Conservation (phyloP, 2,888 invertebrate genomes). For the Timema cristinae region DNA sequence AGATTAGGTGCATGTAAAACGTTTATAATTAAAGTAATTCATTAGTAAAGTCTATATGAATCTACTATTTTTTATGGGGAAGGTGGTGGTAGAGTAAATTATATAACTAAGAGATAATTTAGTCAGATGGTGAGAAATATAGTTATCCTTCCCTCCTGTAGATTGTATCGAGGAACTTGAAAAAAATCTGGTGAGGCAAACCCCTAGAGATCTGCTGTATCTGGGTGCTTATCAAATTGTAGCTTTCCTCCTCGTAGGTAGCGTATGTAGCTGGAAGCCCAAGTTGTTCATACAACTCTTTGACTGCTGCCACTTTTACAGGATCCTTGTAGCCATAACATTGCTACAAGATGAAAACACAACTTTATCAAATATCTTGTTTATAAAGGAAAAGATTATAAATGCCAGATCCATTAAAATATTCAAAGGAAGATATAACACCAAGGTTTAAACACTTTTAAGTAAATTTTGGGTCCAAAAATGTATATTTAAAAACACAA, state of each 20-base stretch:
- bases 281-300: slow-evolving; percentile 71
- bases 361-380: no score
- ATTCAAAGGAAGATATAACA: no score
- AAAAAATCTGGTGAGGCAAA: slow-evolving; percentile 75
- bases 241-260: slow-evolving; percentile 78
- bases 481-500: no score
- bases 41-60: no score
- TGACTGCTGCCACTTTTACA: slow-evolving; percentile 63
- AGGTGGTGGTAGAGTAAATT: no score
- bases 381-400: no score
- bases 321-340: slow-evolving; percentile 69
- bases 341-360: slow-evolving; percentile 52
- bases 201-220: slow-evolving; percentile 80
- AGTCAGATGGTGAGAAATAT: no score
- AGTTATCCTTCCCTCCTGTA: slow-evolving; percentile 65
- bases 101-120: no score
- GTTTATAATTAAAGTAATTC: not conserved
- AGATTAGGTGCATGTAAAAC: not conserved
- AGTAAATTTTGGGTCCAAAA: no score
- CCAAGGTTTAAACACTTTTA: no score
- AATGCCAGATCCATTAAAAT: no score
- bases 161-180: slow-evolving; percentile 75
- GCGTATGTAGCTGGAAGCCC: slow-evolving; percentile 72
- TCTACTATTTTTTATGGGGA: not conserved
- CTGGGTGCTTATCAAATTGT: slow-evolving; percentile 74